Conservation (phyloP, 53 echinoderm and acorn worm genomes). For the Holothuria scabra region DNA sequence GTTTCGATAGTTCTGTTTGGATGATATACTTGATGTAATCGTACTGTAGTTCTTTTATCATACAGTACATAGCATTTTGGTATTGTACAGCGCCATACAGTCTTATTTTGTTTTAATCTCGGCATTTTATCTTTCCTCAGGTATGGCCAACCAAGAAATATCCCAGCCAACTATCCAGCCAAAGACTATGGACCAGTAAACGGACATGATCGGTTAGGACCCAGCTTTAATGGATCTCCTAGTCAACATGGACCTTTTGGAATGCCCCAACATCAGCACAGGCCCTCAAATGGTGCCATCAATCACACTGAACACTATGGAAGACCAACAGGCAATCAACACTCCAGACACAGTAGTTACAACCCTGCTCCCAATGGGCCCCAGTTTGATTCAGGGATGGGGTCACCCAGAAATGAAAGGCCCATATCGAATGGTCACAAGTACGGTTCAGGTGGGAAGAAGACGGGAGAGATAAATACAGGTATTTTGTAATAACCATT, state of each 20-base stretch:
- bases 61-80: no score
- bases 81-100: no score
- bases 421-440: conserved; percentile 10
- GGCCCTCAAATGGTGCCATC: conserved; percentile 10
- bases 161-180: background rate
- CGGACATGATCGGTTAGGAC: background rate
- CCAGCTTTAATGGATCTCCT: conserved; percentile 18
- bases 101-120: no score
- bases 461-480: conserved; percentile 11
- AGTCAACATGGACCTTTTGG: conserved; percentile 3
- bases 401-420: conserved; percentile 4
- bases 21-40: no score
- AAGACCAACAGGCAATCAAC: background rate
- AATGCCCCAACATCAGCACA: conserved; percentile 1
- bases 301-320: conserved; percentile 7
- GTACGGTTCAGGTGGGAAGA: conserved; percentile 2
- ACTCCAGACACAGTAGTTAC: background rate
- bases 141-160: conserved; percentile 5
- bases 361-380: conserved; percentile 6
- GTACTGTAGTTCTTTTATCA: no score
- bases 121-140: background rate
- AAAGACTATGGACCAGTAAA: conserved; percentile 25
- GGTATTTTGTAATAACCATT: background rate
- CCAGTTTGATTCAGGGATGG: conserved; percentile 28
- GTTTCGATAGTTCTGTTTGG: no score